Base-by-base conservation (phyloP, 2,888 invertebrate genomes). In the Nesidiocoris tenuis region DNA sequence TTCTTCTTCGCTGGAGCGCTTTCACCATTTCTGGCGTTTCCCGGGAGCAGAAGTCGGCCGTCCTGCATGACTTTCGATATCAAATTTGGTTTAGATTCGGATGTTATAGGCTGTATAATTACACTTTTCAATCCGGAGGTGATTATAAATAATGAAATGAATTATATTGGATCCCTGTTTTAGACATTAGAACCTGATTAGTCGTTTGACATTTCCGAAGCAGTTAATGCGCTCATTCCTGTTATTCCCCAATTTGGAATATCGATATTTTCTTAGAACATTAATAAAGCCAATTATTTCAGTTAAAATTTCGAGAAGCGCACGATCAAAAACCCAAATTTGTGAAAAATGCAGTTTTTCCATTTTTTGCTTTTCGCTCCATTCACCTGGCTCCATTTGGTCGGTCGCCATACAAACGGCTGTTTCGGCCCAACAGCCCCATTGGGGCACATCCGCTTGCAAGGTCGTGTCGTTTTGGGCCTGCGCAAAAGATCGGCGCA, bases 361-460 rank as follows among this genome's bases (percentile, higher is more conserved):
- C 59, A 61, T 25, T 18, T 61, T 17, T 12, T 7, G n/a, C 39
- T 39, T 39, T 39, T 39, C 39, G 39, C 5, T 39, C 39, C 39
- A 39, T 39, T 72, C 74, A 74, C 74, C 74, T 74, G 65, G 74
- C 74, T 74, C 74, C 74, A 74, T 56, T 64, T 65, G 56, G 54
- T 64, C 17, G 74, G 64, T 64, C 74, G 64, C 74, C 74, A 74
- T 22, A 64, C 65, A 57, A 65, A 56, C 21, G 59, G 74, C 24
- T 65, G 65, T 55, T 57, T 74, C 54, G 39, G 24, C 39, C 39
- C 39, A 3, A 3, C 16, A 2, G 65, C 9, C 7, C 24, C 64
- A 16, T 64, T 65, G 1, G 74, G 74, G 24, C 72, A 72, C 5
- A 72, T 72, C 72, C 74, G 54, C 74, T 74, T 74, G 65, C 74